These are phyloP conservation scores for Agrilus planipennis DNA, from an alignment of 1,140 invertebrate genomes.

Conservation along the genomic window DNA sequence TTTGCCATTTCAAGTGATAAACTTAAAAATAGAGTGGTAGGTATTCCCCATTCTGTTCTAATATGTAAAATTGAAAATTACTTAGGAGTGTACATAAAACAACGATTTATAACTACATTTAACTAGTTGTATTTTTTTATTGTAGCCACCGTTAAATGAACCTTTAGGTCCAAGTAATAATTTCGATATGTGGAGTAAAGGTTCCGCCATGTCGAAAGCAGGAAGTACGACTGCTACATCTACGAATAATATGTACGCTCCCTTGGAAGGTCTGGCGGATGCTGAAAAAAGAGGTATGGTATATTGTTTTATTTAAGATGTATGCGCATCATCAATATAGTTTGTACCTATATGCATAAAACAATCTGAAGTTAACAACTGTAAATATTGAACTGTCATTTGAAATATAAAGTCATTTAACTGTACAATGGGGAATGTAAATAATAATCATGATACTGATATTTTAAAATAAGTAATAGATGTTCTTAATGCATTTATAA, in stretches of 20 bases:
- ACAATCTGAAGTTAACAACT: too few species aligned
- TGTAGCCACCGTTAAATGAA: constrained; percentile 35
- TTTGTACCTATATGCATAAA: too few species aligned
- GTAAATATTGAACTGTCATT: too few species aligned
- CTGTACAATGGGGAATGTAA: too few species aligned
- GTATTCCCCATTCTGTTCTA: constrained; percentile 11
- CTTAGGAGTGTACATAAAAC: too few species aligned
- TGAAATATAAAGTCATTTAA: too few species aligned
- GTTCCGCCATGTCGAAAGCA: constrained; percentile 20
- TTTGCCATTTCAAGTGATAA: constrained; percentile 41
- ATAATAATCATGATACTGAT: too few species aligned
- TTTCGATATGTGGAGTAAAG: constrained; percentile 31
- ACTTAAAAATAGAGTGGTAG: constrained; percentile 39
- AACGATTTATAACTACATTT: too few species aligned
- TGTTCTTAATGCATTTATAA: too few species aligned
- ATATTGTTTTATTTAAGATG: too few species aligned
- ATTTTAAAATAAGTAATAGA: too few species aligned
- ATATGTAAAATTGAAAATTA: background rate
- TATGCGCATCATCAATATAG: too few species aligned
- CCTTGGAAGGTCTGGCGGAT: constrained; percentile 34
- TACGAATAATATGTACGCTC: constrained; percentile 36
- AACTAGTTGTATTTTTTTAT: constrained; percentile 10
- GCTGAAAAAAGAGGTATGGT: constrained; percentile 36
- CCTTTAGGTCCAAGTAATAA: constrained; percentile 33
- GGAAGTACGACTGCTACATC: constrained; percentile 21